Percentiles rank a stretch among this genome's conserved stretches.
Conservation (phyloP, 92 coral and sea anemone species). For the Ricordea florida region DNA sequence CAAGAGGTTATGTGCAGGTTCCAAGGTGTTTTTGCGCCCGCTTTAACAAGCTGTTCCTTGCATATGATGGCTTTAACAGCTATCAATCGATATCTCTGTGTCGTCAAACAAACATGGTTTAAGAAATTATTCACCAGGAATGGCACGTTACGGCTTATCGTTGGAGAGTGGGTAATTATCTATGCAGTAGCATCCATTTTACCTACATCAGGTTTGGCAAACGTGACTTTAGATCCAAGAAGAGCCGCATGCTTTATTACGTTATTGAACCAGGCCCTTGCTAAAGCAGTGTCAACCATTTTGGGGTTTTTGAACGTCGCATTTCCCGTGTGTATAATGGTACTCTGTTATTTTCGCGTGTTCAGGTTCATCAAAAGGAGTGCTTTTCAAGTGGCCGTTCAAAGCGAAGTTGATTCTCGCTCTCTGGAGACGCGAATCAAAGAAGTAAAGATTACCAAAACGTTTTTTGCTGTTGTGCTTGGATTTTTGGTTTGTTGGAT, state of each 20-base stretch:
- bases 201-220: background rate
- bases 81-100: constrained; percentile 39
- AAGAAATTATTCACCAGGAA: background rate
- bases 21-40: constrained; percentile 6
- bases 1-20: constrained; percentile 10
- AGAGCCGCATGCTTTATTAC: constrained; percentile 43
- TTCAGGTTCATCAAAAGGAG: background rate
- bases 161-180: constrained; percentile 7
- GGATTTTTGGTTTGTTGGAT: constrained; percentile 75
- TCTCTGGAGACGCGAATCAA: too few relatives aligned
- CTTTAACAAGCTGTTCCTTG: constrained; percentile 4
- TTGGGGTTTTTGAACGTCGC: too few relatives aligned
- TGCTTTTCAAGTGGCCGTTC: constrained; percentile 11
- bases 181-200: background rate
- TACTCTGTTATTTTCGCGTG: too few relatives aligned
- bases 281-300: too few relatives aligned
- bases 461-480: constrained; percentile 59
- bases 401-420: constrained; percentile 57
- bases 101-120: constrained; percentile 10
- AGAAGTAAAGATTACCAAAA: constrained; percentile 77
- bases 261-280: too few relatives aligned
- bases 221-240: constrained; percentile 25
- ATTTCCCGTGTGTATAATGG: too few relatives aligned
- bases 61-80: constrained; percentile 11
- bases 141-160: background rate